A percentile compares a stretch with the other conserved stretches of the same genome.
phyloP scores from a whole-genome alignment of 2,113 vertebrate species.

The Oryzias curvinotus region DNA sequence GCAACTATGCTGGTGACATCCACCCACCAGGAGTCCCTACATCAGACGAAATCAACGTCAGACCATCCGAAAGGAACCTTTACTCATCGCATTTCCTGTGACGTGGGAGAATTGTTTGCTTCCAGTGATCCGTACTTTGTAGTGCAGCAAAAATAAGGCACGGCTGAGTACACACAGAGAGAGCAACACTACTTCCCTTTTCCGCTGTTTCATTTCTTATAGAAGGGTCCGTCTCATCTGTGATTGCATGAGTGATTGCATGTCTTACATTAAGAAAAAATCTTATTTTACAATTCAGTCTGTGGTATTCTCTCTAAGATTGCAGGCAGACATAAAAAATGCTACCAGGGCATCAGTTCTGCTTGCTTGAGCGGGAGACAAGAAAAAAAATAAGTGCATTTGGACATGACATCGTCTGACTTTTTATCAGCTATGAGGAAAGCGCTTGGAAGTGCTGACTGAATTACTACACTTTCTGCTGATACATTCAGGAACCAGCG shows the following conservation, averaged over 20 bases:
- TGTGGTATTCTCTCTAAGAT: slow-evolving; percentile 12
- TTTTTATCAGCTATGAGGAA: slow-evolving; percentile 32
- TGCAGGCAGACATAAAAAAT: slow-evolving; percentile 23
- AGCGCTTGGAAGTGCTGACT: slow-evolving; percentile 53
- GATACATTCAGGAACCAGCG: slow-evolving; percentile 55
- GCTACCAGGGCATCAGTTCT: slow-evolving; percentile 22
- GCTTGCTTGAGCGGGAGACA: slow-evolving; percentile 14
- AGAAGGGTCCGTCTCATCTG: slow-evolving; percentile 10
- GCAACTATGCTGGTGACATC: slow-evolving; percentile 28
- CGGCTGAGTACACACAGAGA: slow-evolving; percentile 36
- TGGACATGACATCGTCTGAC: slow-evolving; percentile 45
- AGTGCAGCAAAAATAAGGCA: slow-evolving; percentile 48
- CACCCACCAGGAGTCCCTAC: slow-evolving; percentile 37
- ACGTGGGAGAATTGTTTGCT: slow-evolving; percentile 55
- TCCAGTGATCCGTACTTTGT: slow-evolving; percentile 62
- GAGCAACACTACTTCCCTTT: slow-evolving; percentile 28
- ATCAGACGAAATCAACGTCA: slow-evolving; percentile 65
- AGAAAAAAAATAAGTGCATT: slow-evolving; percentile 20
- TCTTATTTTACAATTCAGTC: slow-evolving; percentile 19
- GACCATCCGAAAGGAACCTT: slow-evolving; percentile 19
- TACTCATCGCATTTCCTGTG: slow-evolving; percentile 43
- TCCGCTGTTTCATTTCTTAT: slow-evolving; percentile 14
- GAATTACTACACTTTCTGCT: slow-evolving; percentile 50
- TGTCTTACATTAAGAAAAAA: slow-evolving; percentile 20
- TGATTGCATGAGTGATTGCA: slow-evolving; percentile 2